These are phyloP conservation scores for Drosophila lacteicornis DNA, from an alignment of 1,140 invertebrate species.

Conservation along the genomic window DNA sequence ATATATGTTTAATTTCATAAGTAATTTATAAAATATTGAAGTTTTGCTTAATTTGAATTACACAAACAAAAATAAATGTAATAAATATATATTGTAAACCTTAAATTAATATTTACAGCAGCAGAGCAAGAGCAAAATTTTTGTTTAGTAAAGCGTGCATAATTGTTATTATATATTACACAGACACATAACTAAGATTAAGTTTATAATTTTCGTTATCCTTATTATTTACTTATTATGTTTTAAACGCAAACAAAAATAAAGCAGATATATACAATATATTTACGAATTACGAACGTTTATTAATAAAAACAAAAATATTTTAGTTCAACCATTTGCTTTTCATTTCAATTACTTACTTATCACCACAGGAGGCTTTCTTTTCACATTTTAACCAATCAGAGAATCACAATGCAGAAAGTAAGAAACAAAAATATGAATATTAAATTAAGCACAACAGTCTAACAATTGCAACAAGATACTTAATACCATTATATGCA, in stretches of 20 bases:
- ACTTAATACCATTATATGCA: constrained; percentile 64
- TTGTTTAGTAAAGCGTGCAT: constrained; percentile 73
- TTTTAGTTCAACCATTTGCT: constrained; percentile 72
- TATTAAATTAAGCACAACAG: constrained; percentile 67
- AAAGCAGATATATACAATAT: constrained; percentile 64
- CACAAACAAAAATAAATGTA: constrained; percentile 33
- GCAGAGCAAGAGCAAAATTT: constrained; percentile 41
- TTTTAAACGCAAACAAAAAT: constrained; percentile 68
- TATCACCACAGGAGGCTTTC: constrained; percentile 58
- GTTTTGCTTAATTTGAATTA: constrained; percentile 56
- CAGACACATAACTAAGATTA: constrained; percentile 68
- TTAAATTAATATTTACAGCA: constrained; percentile 55
- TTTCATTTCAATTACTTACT: constrained; percentile 27
- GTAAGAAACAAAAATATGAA: constrained; percentile 44
- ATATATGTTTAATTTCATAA: constrained; percentile 59
- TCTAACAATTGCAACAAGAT: constrained; percentile 63
- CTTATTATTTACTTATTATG: constrained; percentile 81
- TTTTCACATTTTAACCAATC: constrained; percentile 38
- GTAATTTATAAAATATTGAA: constrained; percentile 47
- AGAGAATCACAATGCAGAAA: constrained; percentile 20
- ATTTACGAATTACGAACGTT: constrained; percentile 78
- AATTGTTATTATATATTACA: constrained; percentile 74
- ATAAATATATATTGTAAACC: constrained; percentile 40
- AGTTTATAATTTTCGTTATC: constrained; percentile 80
- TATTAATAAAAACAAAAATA: constrained; percentile 77